Conservation (phyloP, 2,888 invertebrate species). For the Acrocera orbiculus region DNA sequence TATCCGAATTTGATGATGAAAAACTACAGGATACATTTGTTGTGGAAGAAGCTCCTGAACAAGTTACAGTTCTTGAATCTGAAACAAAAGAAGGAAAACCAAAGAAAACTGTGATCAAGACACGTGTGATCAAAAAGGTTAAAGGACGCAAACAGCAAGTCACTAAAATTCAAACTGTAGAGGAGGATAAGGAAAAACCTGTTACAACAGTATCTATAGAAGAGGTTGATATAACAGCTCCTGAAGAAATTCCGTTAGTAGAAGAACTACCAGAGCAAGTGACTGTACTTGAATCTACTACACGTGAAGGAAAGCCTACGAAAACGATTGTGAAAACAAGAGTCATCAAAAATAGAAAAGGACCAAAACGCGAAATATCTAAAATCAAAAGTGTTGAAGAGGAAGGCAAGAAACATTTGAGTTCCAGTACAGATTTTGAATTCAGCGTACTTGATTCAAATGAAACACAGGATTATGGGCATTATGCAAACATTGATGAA, state of each 20-base stretch:
- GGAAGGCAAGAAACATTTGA: conserved; percentile 32
- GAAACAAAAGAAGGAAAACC: conserved; percentile 21
- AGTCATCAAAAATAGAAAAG: conserved; percentile 23
- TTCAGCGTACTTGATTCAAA: too few relatives aligned
- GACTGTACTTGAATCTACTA: conserved; percentile 22
- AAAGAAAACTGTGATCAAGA: conserved; percentile 23
- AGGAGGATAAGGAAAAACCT: conserved; percentile 20
- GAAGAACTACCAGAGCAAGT: conserved; percentile 19
- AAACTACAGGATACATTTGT: conserved; percentile 8
- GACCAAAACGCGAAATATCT: conserved; percentile 21
- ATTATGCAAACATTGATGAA: conserved; percentile 23
- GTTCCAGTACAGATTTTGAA: conserved; percentile 27
- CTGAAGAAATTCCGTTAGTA: conserved; percentile 23
- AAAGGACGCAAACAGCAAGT: conserved; percentile 21
- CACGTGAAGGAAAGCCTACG: conserved; percentile 20
- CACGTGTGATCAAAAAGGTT: conserved; percentile 20
- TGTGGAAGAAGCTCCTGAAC: conserved; percentile 7
- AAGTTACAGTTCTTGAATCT: conserved; percentile 19
- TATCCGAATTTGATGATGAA: conserved; percentile 12
- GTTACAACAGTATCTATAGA: conserved; percentile 21
- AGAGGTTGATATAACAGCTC: conserved; percentile 9
- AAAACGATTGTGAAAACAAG: conserved; percentile 23
- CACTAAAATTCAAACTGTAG: conserved; percentile 19
- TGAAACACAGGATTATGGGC: conserved; percentile 26
- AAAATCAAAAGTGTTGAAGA: conserved; percentile 33